Base-by-base conservation (phyloP, 2,888 invertebrate species). In the Liopterus haemorrhoidalis region DNA sequence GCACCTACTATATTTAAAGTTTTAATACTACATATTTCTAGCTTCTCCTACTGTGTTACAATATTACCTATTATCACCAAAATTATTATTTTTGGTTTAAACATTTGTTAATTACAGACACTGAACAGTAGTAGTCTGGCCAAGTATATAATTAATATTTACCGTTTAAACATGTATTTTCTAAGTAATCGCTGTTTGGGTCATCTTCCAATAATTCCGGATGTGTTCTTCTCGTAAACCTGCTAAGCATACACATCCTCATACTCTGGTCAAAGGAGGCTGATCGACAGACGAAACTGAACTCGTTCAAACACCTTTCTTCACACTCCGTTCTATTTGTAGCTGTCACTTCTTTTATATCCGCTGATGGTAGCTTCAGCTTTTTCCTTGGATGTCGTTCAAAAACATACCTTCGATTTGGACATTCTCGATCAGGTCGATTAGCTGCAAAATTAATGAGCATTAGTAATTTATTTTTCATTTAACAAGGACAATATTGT, bases 101-200 rank as follows among this genome's bases (percentile, higher is more conserved):
- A n/a, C n/a, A n/a, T n/a, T n/a, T n/a, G n/a, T n/a, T n/a, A n/a
- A n/a, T n/a, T n/a, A n/a, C n/a, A n/a, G n/a, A n/a, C n/a, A n/a
- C n/a, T n/a, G n/a, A n/a, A n/a, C n/a, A n/a, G n/a, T n/a, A n/a
- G n/a, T n/a, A n/a, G n/a, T n/a, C n/a, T n/a, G n/a, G n/a, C n/a
- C n/a, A n/a, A n/a, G n/a, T n/a, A n/a, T n/a, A n/a, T n/a, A n/a
- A n/a, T n/a, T n/a, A n/a, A n/a, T n/a, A 48, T 60, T 65, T 72
- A 90, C 91, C 85, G 61, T 86, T 89, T 8, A 92, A 70, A 64
- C 92, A 92, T 35, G 90, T 88, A 61, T 92, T 92, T 72, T 92
- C 92, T 59, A 92, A 71, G 66, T 92, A 92, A 64, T 92, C 91
- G 1, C 86, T 82, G 62, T 86, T 87, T 2, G 88, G 82, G 62